These are phyloP conservation scores for Oceanites oceanicus DNA, from an alignment of 2,113 vertebrate species.

Conservation along the genomic window DNA sequence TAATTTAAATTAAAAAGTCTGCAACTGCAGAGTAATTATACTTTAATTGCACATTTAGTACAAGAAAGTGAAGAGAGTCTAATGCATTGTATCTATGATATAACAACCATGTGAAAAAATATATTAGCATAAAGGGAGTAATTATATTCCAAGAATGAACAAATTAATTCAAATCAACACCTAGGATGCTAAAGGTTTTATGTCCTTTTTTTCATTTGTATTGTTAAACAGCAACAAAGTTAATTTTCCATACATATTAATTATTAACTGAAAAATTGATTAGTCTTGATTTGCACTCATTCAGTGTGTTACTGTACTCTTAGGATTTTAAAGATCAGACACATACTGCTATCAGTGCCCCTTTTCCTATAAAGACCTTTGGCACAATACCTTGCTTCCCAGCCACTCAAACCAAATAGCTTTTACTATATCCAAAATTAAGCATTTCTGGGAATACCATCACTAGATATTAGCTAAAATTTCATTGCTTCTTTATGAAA, in stretches of 20 bases:
- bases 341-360: not conserved
- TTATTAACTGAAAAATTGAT: conserved; percentile 49
- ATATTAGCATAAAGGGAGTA: conserved; percentile 33
- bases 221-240: conserved; percentile 13
- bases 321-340: not conserved
- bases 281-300: conserved; percentile 12
- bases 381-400: not conserved
- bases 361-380: not conserved
- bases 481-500: conserved; percentile 38
- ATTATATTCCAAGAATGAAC: conserved; percentile 27
- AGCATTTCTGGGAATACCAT: conserved; percentile 19
- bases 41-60: conserved; percentile 63
- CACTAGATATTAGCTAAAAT: conserved; percentile 32
- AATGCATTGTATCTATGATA: conserved; percentile 61
- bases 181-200: conserved; percentile 19
- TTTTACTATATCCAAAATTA: conserved; percentile 14
- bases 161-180: conserved; percentile 53
- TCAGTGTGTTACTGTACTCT: not conserved
- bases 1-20: conserved; percentile 68
- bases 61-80: conserved; percentile 51
- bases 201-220: not conserved
- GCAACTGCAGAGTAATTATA: conserved; percentile 45
- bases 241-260: conserved; percentile 31
- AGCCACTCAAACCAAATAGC: conserved; percentile 9
- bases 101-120: conserved; percentile 50